Conservation (phyloP, 2,797 vertebrate species). For the Sternotherus odoratus region DNA sequence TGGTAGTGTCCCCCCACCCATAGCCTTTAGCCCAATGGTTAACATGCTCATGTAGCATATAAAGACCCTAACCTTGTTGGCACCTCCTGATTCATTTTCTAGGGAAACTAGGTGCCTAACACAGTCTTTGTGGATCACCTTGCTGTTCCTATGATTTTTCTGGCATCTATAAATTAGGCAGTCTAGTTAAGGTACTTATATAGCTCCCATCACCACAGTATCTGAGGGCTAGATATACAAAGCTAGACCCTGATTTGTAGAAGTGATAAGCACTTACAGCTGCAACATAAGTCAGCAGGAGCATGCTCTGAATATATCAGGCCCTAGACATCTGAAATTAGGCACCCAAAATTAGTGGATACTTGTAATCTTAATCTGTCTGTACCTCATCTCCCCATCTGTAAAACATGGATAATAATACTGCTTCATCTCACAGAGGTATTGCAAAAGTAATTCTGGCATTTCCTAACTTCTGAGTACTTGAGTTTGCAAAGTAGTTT, state of each 20-base stretch:
- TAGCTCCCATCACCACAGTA: too few species aligned
- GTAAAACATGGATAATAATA: not conserved
- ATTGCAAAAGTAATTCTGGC: not conserved
- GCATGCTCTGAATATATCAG: not conserved
- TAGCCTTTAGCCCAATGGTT: too few species aligned
- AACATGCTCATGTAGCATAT: too few species aligned
- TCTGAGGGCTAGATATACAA: too few species aligned
- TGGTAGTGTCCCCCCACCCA: too few species aligned
- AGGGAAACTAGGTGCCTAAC: too few species aligned
- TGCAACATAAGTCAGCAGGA: not conserved
- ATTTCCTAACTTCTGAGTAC: conserved; percentile 11
- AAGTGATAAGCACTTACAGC: not conserved
- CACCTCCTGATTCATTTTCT: too few species aligned
- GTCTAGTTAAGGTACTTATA: too few species aligned
- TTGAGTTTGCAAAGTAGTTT: not conserved
- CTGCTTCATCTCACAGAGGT: not conserved
- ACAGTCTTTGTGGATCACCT: too few species aligned
- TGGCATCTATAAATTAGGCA: too few species aligned
- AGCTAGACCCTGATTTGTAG: not conserved
- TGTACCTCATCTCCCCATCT: not conserved
- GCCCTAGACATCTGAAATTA: not conserved
- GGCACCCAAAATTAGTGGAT: not conserved
- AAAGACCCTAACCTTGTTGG: too few species aligned
- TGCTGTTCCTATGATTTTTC: too few species aligned
- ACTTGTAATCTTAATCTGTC: not conserved